phyloP scores from a whole-genome alignment of 2,797 vertebrate genomes.

The Hyperoplus lanceolatus region DNA sequence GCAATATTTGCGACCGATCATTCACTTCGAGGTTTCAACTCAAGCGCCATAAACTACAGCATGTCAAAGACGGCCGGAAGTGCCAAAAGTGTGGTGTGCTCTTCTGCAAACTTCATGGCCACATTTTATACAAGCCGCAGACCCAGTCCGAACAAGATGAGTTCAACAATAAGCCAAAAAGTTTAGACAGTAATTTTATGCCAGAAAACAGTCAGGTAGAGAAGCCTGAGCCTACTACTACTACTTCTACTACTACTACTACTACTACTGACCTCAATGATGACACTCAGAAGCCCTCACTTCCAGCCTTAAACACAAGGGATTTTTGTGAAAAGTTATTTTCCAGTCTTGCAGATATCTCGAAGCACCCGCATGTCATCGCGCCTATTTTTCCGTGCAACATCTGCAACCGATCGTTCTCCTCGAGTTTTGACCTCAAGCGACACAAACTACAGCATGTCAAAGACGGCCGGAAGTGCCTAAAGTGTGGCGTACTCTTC shows the following conservation, averaged over 20 bases:
- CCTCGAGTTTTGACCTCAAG: conserved; percentile 71
- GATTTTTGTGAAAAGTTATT: too few species aligned
- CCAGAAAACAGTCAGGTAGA: neutral
- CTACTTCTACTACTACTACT: neutral
- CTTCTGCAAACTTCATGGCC: conserved; percentile 79
- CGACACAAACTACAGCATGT: conserved; percentile 81
- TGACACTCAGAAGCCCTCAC: neutral
- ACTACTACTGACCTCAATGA: too few species aligned
- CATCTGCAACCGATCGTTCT: conserved; percentile 77
- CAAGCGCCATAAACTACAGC: conserved; percentile 82
- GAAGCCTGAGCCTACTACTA: neutral
- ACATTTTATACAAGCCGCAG: conserved; percentile 13
- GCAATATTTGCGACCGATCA: conserved; percentile 77
- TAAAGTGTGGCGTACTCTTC: conserved; percentile 75
- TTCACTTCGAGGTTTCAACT: conserved; percentile 73
- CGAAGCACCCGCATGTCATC: conserved; percentile 23
- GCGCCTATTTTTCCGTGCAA: conserved; percentile 72
- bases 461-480: conserved; percentile 79
- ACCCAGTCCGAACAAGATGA: neutral
- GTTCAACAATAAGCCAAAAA: neutral
- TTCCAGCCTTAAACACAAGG: neutral
- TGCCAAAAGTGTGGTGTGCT: conserved; percentile 74
- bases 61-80: conserved; percentile 78
- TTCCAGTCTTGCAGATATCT: neutral
- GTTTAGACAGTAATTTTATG: neutral